Percentiles rank a stretch among this genome's conserved stretches.
phyloP scores from a whole-genome alignment of 2,797 vertebrate species.

The Sebastolobus altivelis region DNA sequence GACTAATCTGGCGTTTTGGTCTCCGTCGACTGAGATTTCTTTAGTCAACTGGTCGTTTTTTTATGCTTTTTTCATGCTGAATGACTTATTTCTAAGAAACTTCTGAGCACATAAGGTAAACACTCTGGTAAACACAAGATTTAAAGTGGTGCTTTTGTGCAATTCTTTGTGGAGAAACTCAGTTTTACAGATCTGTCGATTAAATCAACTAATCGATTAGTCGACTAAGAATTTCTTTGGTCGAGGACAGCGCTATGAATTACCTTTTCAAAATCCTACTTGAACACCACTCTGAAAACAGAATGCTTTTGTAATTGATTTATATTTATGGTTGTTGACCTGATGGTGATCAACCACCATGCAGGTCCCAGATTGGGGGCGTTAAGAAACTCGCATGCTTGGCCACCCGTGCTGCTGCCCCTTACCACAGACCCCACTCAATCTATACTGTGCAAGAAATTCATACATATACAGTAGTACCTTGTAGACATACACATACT shows the following conservation, averaged over 20 bases:
- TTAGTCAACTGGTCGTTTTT: too few species aligned
- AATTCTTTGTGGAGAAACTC: too few species aligned
- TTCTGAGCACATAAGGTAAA: too few species aligned
- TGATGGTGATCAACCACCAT: neutral
- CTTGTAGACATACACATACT: constrained; percentile 21
- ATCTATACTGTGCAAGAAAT: constrained; percentile 2
- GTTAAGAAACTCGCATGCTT: neutral
- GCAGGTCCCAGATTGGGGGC: neutral
- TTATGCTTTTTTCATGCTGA: too few species aligned
- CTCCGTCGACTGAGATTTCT: too few species aligned
- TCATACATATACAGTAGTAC: neutral
- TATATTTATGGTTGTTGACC: neutral
- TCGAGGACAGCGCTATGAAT: neutral
- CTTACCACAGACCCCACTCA: constrained; percentile 19
- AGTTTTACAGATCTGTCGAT: too few species aligned
- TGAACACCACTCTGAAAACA: neutral
- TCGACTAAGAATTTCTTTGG: too few species aligned
- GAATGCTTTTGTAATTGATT: neutral
- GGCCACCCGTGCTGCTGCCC: neutral
- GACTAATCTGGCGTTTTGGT: too few species aligned
- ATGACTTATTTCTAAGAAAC: too few species aligned
- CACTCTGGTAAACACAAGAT: too few species aligned
- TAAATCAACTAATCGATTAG: too few species aligned
- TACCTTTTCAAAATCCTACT: neutral
- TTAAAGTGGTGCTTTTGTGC: too few species aligned